These are phyloP conservation scores for Microchirus variegatus DNA, from an alignment of 2,797 vertebrate species.

Conservation along the genomic window DNA sequence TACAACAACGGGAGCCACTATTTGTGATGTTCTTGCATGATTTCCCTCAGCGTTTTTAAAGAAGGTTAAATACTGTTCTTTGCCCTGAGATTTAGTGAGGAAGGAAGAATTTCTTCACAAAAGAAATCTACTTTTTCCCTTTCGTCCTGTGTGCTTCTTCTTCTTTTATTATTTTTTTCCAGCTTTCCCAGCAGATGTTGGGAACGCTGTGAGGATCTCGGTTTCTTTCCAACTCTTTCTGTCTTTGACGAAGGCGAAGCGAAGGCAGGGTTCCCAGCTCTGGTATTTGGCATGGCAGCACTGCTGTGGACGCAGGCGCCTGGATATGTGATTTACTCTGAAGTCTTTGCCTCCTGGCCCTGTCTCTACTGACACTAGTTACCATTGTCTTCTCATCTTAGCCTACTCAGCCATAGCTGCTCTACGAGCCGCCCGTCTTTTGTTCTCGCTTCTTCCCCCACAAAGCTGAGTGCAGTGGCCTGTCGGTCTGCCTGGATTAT, in stretches of 20 bases:
- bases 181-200: conserved; percentile 67
- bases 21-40: conserved; percentile 58
- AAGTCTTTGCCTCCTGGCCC: conserved; percentile 72
- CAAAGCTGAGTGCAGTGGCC: conserved; percentile 75
- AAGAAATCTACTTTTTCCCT: conserved; percentile 28
- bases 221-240: conserved; percentile 40
- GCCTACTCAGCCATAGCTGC: conserved; percentile 76
- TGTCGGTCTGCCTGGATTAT: conserved; percentile 80
- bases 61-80: conserved; percentile 58
- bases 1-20: conserved; percentile 69
- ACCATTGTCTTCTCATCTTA: conserved; percentile 78
- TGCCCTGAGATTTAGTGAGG: conserved; percentile 46
- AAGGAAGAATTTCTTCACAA: conserved; percentile 31
- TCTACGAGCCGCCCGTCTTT: conserved; percentile 77
- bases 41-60: conserved; percentile 45
- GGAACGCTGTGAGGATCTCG: conserved; percentile 59
- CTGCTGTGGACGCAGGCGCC: conserved; percentile 53
- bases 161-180: not conserved
- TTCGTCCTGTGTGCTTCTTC: conserved; percentile 21
- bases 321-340: conserved; percentile 73
- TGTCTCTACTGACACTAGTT: conserved; percentile 72
- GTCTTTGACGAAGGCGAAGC: conserved; percentile 45
- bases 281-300: conserved; percentile 69
- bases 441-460: conserved; percentile 79
- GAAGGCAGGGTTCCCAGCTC: conserved; percentile 59